Conservation (phyloP, 2,113 vertebrate genomes). For the Siphamia tubifer region DNA sequence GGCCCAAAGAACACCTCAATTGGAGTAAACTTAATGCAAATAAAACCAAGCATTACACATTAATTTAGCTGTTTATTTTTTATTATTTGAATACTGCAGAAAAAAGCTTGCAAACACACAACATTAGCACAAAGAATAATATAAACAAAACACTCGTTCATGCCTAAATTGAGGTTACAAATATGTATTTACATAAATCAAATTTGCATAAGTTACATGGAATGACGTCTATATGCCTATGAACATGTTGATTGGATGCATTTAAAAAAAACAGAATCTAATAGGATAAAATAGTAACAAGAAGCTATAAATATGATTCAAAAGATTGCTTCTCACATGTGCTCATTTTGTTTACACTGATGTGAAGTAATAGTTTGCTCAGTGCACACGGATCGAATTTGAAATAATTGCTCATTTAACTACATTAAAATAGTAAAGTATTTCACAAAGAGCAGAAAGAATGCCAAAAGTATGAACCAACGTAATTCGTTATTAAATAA, state of each 20-base stretch:
- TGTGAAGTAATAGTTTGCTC: no score
- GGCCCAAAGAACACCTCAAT: not conserved
- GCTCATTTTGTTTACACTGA: no score
- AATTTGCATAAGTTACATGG: constrained; percentile 11
- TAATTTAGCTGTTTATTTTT: not conserved
- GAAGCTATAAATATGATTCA: no score
- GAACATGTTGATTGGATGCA: not conserved
- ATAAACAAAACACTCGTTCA: not conserved
- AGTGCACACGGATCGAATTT: no score
- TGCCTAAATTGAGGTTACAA: constrained; percentile 2
- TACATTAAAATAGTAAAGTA: no score
- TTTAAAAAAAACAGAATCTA: no score
- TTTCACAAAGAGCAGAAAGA: no score
- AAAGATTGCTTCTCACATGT: no score
- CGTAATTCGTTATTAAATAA: not conserved
- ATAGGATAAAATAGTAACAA: no score
- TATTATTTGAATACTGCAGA: constrained; percentile 4
- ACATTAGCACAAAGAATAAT: not conserved
- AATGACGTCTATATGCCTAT: no score
- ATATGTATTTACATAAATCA: not conserved
- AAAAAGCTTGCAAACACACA: not conserved
- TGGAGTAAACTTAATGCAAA: not conserved
- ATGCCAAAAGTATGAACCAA: no score
- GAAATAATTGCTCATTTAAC: no score
- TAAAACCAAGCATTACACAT: not conserved